These are phyloP conservation scores for Theropithecus gelada DNA, from an alignment of 2,113 vertebrate species.

Conservation along the genomic window DNA sequence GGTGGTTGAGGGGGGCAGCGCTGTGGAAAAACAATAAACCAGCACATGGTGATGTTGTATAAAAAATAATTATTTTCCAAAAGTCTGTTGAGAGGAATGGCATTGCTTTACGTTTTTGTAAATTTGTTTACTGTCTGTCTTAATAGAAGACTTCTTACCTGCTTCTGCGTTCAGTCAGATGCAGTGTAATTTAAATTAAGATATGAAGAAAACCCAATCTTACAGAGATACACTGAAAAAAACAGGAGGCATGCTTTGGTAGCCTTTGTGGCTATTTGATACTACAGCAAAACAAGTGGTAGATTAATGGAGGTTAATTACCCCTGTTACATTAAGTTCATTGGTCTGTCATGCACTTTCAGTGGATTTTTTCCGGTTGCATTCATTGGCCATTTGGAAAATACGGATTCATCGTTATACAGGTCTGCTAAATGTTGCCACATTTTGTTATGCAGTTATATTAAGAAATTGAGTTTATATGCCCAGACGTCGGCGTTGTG, in stretches of 20 bases:
- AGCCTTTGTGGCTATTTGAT: background rate
- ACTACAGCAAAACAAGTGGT: background rate
- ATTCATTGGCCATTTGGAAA: background rate
- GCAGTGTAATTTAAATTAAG: background rate
- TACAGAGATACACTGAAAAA: background rate
- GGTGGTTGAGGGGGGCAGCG: no score
- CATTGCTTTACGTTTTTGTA: background rate
- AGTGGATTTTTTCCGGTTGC: background rate
- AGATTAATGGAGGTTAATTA: background rate
- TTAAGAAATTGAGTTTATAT: background rate
- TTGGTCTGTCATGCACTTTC: background rate
- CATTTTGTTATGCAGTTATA: background rate
- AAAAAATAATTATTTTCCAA: background rate
- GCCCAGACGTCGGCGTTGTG: background rate
- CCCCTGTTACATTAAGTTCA: background rate
- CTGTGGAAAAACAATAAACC: background rate
- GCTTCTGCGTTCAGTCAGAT: background rate
- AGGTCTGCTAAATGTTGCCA: background rate
- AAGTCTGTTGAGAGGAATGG: background rate
- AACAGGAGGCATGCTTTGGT: background rate
- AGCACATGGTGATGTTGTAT: background rate
- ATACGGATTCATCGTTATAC: background rate
- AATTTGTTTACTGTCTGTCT: background rate
- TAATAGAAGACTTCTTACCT: background rate
- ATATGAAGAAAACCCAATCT: background rate